Evolutionary conservation across 2,888 invertebrate genomes (phyloP).

Genomic region (Nephrotoma flavescens): DNA sequence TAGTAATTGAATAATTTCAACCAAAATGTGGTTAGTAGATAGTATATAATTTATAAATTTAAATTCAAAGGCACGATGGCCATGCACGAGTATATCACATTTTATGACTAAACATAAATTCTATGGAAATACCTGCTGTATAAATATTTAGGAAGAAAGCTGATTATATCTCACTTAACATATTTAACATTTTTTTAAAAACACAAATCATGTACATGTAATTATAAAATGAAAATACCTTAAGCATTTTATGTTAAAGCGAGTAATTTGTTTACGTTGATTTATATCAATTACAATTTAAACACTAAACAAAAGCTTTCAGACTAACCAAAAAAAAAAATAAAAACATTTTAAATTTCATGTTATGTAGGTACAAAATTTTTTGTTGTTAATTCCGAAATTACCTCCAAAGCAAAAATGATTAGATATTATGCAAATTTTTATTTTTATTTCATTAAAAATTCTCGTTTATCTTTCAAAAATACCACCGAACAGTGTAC

Average conservation of each 20-base stretch:
- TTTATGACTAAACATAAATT: too few species aligned
- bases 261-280: neutral
- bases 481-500: neutral
- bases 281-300: neutral
- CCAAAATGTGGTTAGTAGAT: too few species aligned
- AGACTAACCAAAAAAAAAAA: neutral
- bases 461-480: neutral
- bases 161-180: too few species aligned
- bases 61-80: too few species aligned
- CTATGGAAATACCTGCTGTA: too few species aligned
- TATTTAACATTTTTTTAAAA: too few species aligned
- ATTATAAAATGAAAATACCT: neutral
- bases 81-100: too few species aligned
- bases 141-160: too few species aligned
- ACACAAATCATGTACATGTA: neutral
- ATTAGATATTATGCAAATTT: neutral
- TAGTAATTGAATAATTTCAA: too few species aligned
- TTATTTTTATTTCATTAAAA: neutral
- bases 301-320: neutral
- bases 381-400: neutral
- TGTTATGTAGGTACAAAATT: neutral
- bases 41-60: too few species aligned
- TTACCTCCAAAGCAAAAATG: neutral
- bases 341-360: neutral
- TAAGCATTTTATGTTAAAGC: neutral